Evolutionary conservation across 2,797 vertebrate genomes (phyloP), one percentile per base, ranked within the genome.

Genomic region (Rhinogobio ventralis): DNA sequence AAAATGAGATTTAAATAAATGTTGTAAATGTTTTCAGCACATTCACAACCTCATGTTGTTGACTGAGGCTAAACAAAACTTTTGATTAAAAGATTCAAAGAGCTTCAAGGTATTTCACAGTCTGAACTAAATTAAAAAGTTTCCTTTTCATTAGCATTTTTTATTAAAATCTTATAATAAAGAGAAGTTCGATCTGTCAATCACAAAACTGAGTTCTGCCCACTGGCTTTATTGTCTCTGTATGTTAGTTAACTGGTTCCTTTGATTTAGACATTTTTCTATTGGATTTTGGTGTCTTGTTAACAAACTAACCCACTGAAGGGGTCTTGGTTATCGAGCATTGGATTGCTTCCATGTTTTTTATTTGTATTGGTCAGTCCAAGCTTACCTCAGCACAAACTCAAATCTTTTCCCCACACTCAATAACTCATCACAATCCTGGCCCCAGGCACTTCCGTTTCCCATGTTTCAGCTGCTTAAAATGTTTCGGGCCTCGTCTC

Each of bases 301-400:
- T 53, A 80, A 68, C 30, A 67, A 4, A 53, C 2, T 1, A 28
- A 78, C n/a, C 20, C 28, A 15, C 28, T 23, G 60, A 49, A 68
- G 45, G 19, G 28, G 13, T 42, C 6, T 20, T 6, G 53, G 57
- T 83, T 42, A 66, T 51, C 0, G 1, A 53, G 33, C 33, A 39
- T 53, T 67, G 14, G 30, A 66, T 73, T 33, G 17, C 36, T 57
- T 28, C 36, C 3, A 49, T 23, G 69, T 20, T 53, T 67, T 74
- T 36, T 75, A 67, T 39, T 53, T 66, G 30, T 53, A 67, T 67
- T 1, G 2, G 45, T 74, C 19, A 33, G 69, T 51, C 46, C 10
- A 13, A 23, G 80, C 68, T 82, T 72, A 73, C 68, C 15, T 75
- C 15, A 83, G 45, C 69, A 82, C 69, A 82, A 82, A 74, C 72